Evolutionary conservation across 2,888 invertebrate genomes (phyloP).

Genomic region (Bhutanitis thaidina): DNA sequence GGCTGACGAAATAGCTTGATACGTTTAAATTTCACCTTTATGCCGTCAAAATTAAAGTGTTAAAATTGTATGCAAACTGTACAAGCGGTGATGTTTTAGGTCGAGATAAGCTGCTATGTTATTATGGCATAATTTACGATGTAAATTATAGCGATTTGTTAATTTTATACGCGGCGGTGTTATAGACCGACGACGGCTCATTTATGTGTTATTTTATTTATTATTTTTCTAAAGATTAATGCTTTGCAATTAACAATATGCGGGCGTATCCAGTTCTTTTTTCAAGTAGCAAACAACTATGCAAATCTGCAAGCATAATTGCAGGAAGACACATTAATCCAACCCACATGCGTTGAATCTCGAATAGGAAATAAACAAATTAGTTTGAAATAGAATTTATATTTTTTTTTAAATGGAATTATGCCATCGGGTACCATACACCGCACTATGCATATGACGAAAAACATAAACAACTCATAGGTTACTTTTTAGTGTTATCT

Average conservation of each 20-base stretch:
- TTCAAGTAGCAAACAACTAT: not conserved
- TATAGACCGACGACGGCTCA: conserved; percentile 44
- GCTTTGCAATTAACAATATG: conserved; percentile 7
- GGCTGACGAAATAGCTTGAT: conserved; percentile 16
- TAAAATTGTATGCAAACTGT: conserved; percentile 23
- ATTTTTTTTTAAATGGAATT: too few relatives aligned
- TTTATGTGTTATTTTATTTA: conserved; percentile 33
- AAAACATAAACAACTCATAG: too few relatives aligned
- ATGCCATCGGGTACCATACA: too few relatives aligned
- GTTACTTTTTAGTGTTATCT: too few relatives aligned
- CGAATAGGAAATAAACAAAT: too few relatives aligned
- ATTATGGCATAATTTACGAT: conserved; percentile 72
- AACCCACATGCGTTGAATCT: not conserved
- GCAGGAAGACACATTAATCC: not conserved
- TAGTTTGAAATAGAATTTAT: too few relatives aligned
- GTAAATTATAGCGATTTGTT: conserved; percentile 73
- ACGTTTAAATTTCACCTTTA: conserved; percentile 37
- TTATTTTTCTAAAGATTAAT: conserved; percentile 15
- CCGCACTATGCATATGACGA: too few relatives aligned
- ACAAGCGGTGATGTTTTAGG: conserved; percentile 57
- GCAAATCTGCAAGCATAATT: not conserved
- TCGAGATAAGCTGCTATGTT: conserved; percentile 66
- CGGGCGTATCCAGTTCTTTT: not conserved
- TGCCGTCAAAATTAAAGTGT: conserved; percentile 21
- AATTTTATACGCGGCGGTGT: conserved; percentile 62